A percentile compares a stretch with the other conserved stretches of the same genome.
These are phyloP conservation scores for Phylloscopus collybita DNA, from an alignment of 2,797 vertebrate genomes.

Conservation along the genomic window DNA sequence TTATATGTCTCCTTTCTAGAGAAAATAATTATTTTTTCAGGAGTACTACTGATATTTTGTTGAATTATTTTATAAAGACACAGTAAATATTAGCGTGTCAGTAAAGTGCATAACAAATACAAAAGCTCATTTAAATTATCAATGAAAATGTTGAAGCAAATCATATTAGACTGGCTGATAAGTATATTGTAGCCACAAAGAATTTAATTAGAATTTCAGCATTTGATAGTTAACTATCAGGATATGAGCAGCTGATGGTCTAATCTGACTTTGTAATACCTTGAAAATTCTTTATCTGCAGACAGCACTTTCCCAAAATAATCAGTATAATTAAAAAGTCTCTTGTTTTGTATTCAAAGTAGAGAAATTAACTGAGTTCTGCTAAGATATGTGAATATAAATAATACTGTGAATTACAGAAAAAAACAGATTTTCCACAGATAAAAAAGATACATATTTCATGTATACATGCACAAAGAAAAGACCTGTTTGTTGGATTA, in stretches of 20 bases:
- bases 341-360: neutral
- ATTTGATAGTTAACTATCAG: neutral
- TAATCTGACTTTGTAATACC: slow-evolving; percentile 19
- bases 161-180: slow-evolving; percentile 9
- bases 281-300: slow-evolving; percentile 1
- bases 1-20: neutral
- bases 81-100: neutral
- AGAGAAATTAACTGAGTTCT: neutral
- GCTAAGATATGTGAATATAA: neutral
- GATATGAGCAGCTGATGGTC: neutral
- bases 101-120: neutral
- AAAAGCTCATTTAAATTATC: slow-evolving; percentile 6
- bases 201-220: slow-evolving; percentile 36
- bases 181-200: neutral
- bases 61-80: neutral
- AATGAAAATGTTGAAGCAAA: neutral
- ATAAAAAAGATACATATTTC: neutral
- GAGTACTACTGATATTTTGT: neutral
- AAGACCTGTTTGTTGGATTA: neutral
- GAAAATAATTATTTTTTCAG: neutral
- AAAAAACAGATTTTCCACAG: neutral
- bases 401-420: neutral
- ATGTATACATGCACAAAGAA: neutral
- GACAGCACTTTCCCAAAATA: neutral
- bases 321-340: neutral